These are phyloP conservation scores for Solea senegalensis DNA, from an alignment of 2,113 vertebrate species.

Conservation along the genomic window DNA sequence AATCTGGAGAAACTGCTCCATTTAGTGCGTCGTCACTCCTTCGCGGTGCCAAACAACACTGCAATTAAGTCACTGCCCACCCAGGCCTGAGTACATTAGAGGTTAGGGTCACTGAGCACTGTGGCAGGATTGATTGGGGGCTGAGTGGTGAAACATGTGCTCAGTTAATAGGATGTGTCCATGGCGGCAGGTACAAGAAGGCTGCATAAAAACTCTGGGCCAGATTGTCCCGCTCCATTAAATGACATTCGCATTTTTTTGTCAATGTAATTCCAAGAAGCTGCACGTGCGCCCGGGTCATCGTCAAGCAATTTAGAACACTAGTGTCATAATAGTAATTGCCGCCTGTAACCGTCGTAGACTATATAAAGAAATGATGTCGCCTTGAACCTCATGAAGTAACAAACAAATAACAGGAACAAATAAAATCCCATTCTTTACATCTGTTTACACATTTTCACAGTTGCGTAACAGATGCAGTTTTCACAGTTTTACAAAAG, in stretches of 20 bases:
- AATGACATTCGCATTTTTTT: neutral
- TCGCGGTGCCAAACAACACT: constrained; percentile 33
- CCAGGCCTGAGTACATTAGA: constrained; percentile 19
- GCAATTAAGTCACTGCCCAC: constrained; percentile 41
- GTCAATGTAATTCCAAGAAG: too few relatives aligned
- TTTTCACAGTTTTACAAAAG: too few relatives aligned
- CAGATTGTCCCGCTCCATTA: constrained; percentile 13
- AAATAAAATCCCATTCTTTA: too few relatives aligned
- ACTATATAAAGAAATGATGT: too few relatives aligned
- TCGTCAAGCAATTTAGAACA: too few relatives aligned
- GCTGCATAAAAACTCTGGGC: neutral
- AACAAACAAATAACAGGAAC: too few relatives aligned
- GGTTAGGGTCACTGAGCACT: constrained; percentile 27
- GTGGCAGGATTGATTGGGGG: constrained; percentile 20
- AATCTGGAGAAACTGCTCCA: constrained; percentile 30
- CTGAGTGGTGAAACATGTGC: constrained; percentile 5
- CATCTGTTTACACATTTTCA: too few relatives aligned
- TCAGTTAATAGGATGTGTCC: constrained; percentile 32
- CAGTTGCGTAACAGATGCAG: too few relatives aligned
- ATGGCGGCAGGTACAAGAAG: neutral
- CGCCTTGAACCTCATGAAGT: too few relatives aligned
- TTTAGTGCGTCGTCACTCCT: constrained; percentile 35
- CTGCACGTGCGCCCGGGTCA: too few relatives aligned
- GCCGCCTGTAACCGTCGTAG: too few relatives aligned
- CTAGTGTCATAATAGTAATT: too few relatives aligned